Evolutionary conservation across 2,888 invertebrate genomes (phyloP), one percentile per base, ranked within the genome.

Genomic region (Tenthredo amoena): DNA sequence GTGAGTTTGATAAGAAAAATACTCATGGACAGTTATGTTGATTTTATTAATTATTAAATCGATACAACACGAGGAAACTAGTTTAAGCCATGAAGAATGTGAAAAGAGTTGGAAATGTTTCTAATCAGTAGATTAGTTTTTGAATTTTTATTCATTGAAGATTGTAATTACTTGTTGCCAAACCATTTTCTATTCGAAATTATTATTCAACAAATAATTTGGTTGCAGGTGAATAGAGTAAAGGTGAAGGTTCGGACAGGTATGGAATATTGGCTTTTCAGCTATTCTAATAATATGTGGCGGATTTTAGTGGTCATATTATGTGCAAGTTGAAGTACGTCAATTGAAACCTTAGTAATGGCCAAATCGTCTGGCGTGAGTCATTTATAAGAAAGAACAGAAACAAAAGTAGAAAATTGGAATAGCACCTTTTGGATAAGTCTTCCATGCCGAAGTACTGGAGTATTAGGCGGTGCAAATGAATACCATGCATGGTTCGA

Each of bases 281-380:
- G 55, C 6, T 55, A 55, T 55, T 55, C n/a, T 55, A 55, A 55
- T 55, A 55, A 55, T n/a, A 55, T n/a, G 55, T n/a, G n/a, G n/a
- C 2, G n/a, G 55, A 55, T 55, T 55, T 55, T n/a, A n/a, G 55
- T 55, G 55, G 55, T 55, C n/a, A 55, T 1, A 55, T 55, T 55
- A 55, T n/a, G 55, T 55, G 55, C 55, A 55, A 55, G 55, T 55
- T 55, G 55, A 55, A 55, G n/a, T 55, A n/a, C 55, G 55, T 55
- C 55, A 55, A 55, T 18, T 55, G 55, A 55, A 55, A 55, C 55
- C 55, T 55, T 55, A 55, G 55, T 55, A 55, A 55, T 55, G 55
- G n/a, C 55, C n/a, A n/a, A 55, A 55, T 55, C n/a, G 55, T 55
- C 55, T 55, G 55, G 55, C 55, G 1, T 55, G 55, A 55, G n/a